These are phyloP conservation scores for Emydura subglobosa DNA, from an alignment of 2,113 vertebrate species.

Conservation along the genomic window DNA sequence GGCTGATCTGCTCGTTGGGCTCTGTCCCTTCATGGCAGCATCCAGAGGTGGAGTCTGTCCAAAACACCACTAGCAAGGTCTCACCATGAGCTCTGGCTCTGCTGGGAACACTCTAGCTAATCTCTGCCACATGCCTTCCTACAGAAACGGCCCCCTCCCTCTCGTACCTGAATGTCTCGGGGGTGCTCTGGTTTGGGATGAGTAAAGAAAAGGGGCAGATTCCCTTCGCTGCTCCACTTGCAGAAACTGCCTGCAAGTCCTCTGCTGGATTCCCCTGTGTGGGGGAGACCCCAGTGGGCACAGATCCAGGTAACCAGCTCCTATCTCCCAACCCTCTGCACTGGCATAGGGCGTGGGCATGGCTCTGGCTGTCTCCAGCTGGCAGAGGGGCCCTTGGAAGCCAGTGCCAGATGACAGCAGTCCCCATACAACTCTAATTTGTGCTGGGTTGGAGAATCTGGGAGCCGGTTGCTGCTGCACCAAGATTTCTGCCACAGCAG, in stretches of 20 bases:
- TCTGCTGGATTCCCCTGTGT: not conserved
- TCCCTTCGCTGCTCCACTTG: not conserved
- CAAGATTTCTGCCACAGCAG: too few species aligned
- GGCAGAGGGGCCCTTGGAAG: not conserved
- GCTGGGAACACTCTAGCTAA: rapidly evolving
- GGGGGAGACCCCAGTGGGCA: rapidly evolving
- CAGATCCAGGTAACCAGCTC: not conserved
- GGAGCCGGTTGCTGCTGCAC: too few species aligned
- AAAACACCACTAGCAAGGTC: not conserved
- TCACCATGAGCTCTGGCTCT: rapidly evolving
- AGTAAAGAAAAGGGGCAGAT: not conserved
- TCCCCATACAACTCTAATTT: too few species aligned
- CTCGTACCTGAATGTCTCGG: rapidly evolving
- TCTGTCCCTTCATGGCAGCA: not conserved
- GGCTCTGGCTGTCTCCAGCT: not conserved
- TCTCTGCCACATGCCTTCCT: rapidly evolving
- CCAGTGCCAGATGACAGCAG: too few species aligned
- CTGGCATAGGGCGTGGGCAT: not conserved
- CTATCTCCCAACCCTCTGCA: not conserved
- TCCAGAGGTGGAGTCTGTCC: rapidly evolving
- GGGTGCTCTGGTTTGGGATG: not conserved
- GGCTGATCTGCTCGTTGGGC: not conserved
- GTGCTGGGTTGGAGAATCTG: too few species aligned
- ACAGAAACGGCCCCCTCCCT: too few species aligned
- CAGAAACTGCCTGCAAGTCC: not conserved